phyloP scores from a whole-genome alignment of 1,140 invertebrate genomes.

The Harlomillsia oculata region DNA sequence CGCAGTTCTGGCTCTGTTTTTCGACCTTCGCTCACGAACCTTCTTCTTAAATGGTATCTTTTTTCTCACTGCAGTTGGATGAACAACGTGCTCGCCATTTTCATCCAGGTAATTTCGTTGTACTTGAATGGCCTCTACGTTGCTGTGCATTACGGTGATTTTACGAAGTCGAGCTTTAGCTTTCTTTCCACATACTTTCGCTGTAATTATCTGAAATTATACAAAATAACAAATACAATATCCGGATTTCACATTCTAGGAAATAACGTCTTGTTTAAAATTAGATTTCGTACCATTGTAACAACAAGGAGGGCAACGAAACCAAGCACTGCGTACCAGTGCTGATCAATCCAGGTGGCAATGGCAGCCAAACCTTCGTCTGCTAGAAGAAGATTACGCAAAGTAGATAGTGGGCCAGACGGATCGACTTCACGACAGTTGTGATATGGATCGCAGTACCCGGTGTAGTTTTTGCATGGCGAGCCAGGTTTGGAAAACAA shows the following conservation, averaged over 20 bases:
- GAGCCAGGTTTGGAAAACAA: conserved; percentile 88
- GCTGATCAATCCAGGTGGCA: conserved; percentile 56
- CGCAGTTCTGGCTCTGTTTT: conserved; percentile 2
- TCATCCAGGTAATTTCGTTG: conserved; percentile 41
- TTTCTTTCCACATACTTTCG: conserved; percentile 31
- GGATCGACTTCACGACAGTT: conserved; percentile 62
- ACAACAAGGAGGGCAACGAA: conserved; percentile 31
- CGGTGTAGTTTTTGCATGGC: conserved; percentile 96
- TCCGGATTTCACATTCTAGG: neutral
- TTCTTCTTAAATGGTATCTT: conserved; percentile 65
- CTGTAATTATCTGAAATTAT: conserved; percentile 8
- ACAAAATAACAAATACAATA: conserved; percentile 3
- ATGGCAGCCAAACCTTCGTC: conserved; percentile 77
- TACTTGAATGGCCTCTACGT: conserved; percentile 35
- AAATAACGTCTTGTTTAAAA: neutral
- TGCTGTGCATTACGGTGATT: conserved; percentile 33
- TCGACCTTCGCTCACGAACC: conserved; percentile 49
- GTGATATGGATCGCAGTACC: conserved; percentile 75
- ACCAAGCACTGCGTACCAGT: conserved; percentile 34
- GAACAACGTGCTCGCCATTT: conserved; percentile 47
- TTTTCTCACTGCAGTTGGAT: conserved; percentile 57
- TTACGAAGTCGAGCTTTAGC: conserved; percentile 31
- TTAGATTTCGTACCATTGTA: conserved; percentile 25
- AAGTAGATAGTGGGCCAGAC: conserved; percentile 81
- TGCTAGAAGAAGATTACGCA: conserved; percentile 73